These are phyloP conservation scores for Bombus waltoni DNA, from an alignment of 1,140 invertebrate species.

Conservation along the genomic window DNA sequence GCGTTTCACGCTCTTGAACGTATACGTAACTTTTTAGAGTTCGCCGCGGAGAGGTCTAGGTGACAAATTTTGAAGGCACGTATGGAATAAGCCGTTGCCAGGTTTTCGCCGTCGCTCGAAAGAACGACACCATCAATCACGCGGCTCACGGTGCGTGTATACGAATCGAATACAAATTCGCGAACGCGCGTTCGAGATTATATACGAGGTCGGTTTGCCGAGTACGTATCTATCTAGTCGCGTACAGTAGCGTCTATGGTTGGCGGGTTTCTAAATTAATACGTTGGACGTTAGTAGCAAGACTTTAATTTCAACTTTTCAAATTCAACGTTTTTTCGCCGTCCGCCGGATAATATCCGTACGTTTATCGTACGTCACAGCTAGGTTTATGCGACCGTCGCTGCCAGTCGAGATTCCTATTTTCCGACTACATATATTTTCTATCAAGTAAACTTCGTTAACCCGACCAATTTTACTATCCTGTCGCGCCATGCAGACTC, in stretches of 20 bases:
- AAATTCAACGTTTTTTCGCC: neutral
- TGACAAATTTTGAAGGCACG: slow-evolving; percentile 27
- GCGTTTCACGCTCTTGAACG: neutral
- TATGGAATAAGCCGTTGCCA: slow-evolving; percentile 5
- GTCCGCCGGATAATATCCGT: neutral
- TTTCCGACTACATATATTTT: neutral
- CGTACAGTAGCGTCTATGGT: neutral
- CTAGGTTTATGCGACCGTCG: no score
- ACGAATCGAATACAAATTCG: neutral
- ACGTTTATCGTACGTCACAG: no score
- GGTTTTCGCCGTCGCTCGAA: slow-evolving; percentile 20
- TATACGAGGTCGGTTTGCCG: neutral
- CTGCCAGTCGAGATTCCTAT: no score
- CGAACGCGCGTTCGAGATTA: neutral
- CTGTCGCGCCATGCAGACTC: neutral
- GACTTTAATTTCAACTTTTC: neutral
- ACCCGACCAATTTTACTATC: neutral
- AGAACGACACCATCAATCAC: slow-evolving; percentile 40
- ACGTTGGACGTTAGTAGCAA: neutral
- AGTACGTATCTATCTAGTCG: neutral
- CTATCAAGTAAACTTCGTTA: neutral
- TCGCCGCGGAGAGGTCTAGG: no score
- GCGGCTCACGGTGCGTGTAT: neutral
- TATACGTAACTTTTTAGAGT: neutral
- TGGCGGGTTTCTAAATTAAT: neutral